Evolutionary conservation across 2,113 vertebrate species (phyloP).

Genomic region (Stercorarius parasiticus): DNA sequence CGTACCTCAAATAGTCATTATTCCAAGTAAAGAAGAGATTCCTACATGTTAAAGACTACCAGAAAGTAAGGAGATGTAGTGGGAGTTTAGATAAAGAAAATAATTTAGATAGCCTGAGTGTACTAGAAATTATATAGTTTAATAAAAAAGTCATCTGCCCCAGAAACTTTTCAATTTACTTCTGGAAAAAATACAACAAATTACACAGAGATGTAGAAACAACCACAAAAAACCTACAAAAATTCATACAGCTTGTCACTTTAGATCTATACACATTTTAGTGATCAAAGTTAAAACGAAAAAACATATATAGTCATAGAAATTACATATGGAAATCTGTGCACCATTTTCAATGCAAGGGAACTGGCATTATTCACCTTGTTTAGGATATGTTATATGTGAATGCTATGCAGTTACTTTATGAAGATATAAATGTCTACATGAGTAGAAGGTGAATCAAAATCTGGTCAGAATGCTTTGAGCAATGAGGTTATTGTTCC

Average conservation of each 20-base stretch:
- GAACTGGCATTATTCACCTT: neutral
- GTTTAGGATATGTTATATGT: neutral
- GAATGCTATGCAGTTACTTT: neutral
- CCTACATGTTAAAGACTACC: neutral
- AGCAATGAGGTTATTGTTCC: neutral
- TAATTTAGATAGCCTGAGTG: neutral
- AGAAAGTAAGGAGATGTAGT: neutral
- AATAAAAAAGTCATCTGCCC: neutral
- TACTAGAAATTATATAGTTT: neutral
- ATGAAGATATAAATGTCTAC: neutral
- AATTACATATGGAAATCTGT: neutral
- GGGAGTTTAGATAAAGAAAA: neutral
- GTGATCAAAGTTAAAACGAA: neutral
- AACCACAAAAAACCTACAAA: neutral
- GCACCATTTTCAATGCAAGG: neutral
- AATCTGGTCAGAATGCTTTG: neutral
- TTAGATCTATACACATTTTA: neutral
- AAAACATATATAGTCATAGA: neutral
- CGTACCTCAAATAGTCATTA: neutral
- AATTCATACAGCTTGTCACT: neutral
- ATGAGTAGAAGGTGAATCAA: neutral
- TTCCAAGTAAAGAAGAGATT: neutral
- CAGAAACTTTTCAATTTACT: neutral
- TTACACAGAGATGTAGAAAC: neutral
- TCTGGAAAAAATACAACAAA: neutral